A percentile compares a stretch with the other conserved stretches of the same genome.
Evolutionary conservation across 2,888 invertebrate species (phyloP).

Genomic region (Cryptus viduatorius): DNA sequence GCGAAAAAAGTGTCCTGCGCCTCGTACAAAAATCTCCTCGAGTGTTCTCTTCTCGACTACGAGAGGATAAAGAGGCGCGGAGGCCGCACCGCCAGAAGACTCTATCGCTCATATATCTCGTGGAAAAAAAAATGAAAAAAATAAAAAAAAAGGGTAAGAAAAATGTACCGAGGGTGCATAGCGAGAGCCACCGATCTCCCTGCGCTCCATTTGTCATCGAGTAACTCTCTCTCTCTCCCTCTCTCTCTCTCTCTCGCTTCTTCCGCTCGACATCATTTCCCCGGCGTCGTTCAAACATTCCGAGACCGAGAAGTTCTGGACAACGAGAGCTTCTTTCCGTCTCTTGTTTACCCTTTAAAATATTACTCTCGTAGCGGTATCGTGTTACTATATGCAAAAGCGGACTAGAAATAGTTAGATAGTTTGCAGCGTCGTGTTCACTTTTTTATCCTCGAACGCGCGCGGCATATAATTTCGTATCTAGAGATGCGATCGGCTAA

Average conservation of each 20-base stretch:
- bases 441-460: too few relatives aligned
- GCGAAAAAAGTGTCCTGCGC: background rate
- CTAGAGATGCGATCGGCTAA: too few relatives aligned
- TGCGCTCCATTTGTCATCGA: constrained; percentile 76
- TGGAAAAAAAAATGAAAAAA: background rate
- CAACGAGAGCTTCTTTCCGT: background rate
- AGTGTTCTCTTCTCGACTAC: constrained; percentile 23
- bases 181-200: constrained; percentile 10
- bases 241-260: background rate
- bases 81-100: constrained; percentile 20
- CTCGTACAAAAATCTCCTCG: constrained; percentile 14
- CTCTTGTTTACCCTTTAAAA: constrained; percentile 68
- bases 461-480: too few relatives aligned
- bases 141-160: too few relatives aligned
- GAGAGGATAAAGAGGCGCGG: constrained; percentile 6
- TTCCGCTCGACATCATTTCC: constrained; percentile 71
- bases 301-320: constrained; percentile 38
- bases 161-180: background rate
- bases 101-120: constrained; percentile 51
- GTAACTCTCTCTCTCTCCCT: constrained; percentile 24
- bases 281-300: constrained; percentile 54
- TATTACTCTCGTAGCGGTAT: constrained; percentile 66
- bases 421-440: background rate
- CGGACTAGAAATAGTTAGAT: background rate
- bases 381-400: background rate